phyloP scores from a whole-genome alignment of 2,113 vertebrate species.

The Brienomyrus longianalis region DNA sequence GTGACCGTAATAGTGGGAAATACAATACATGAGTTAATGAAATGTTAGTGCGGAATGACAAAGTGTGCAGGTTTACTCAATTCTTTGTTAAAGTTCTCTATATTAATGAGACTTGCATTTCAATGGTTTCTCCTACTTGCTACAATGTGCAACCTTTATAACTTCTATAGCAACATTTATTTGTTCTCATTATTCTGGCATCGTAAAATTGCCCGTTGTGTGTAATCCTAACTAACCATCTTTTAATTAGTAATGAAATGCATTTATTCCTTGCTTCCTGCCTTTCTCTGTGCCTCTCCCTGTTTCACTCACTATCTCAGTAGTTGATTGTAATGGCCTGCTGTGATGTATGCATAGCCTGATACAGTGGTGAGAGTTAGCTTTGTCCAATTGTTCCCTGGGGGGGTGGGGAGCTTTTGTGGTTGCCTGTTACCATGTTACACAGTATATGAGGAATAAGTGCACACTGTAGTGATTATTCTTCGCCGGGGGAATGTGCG shows the following conservation, averaged over 20 bases:
- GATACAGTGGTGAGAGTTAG: background rate
- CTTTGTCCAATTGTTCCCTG: background rate
- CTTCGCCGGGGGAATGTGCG: background rate
- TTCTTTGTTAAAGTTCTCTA: background rate
- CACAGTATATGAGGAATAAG: background rate
- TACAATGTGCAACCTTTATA: background rate
- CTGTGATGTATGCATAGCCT: background rate
- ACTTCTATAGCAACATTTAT: background rate
- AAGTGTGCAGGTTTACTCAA: background rate
- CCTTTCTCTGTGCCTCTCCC: background rate
- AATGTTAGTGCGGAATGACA: background rate
- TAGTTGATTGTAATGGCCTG: background rate
- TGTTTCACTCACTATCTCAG: background rate
- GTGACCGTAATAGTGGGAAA: background rate
- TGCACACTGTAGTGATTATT: background rate
- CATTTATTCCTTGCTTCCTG: background rate
- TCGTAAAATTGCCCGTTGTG: background rate
- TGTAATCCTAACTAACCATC: slow-evolving; percentile 1
- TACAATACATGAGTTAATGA: background rate
- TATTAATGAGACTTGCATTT: background rate
- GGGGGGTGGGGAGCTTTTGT: background rate
- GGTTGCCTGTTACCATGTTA: background rate
- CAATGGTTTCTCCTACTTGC: background rate
- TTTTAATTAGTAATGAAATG: background rate
- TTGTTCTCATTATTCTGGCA: background rate